Conservation (phyloP, 2,113 vertebrate genomes). For the Odontophorus gujanensis region DNA sequence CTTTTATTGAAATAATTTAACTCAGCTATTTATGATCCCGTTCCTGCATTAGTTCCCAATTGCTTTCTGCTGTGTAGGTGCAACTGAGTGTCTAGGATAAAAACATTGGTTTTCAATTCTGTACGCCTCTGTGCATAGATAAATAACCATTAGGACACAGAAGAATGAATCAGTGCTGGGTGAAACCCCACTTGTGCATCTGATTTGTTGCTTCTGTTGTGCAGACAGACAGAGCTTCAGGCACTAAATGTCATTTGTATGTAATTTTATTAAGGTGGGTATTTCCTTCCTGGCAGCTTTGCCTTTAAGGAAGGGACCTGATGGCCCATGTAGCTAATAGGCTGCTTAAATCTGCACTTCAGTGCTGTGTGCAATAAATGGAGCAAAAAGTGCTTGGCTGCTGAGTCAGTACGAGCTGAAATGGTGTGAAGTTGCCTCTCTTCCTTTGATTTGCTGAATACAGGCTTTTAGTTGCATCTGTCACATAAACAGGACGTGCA, state of each 20-base stretch:
- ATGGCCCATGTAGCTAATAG: background rate
- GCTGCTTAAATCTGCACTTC: rapidly evolving
- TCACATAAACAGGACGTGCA: rapidly evolving
- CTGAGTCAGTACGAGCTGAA: background rate
- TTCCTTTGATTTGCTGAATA: background rate
- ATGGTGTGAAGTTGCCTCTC: background rate
- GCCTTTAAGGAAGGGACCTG: background rate
- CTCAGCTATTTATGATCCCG: background rate
- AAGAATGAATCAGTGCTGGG: background rate
- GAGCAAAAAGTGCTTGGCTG: background rate
- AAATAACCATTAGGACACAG: background rate
- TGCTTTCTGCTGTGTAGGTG: background rate
- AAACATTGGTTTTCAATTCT: rapidly evolving
- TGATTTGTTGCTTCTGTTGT: background rate
- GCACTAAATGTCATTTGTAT: rapidly evolving
- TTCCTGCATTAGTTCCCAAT: background rate
- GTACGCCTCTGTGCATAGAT: rapidly evolving
- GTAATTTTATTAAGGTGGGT: background rate
- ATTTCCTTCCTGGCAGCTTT: background rate
- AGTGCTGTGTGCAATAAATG: rapidly evolving
- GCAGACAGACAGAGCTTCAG: background rate
- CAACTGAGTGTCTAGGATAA: rapidly evolving
- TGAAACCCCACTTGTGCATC: background rate
- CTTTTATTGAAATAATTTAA: background rate
- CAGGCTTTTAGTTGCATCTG: background rate